Evolutionary conservation across 1,140 invertebrate species (phyloP).

Genomic region (Matsumurasca onukii): DNA sequence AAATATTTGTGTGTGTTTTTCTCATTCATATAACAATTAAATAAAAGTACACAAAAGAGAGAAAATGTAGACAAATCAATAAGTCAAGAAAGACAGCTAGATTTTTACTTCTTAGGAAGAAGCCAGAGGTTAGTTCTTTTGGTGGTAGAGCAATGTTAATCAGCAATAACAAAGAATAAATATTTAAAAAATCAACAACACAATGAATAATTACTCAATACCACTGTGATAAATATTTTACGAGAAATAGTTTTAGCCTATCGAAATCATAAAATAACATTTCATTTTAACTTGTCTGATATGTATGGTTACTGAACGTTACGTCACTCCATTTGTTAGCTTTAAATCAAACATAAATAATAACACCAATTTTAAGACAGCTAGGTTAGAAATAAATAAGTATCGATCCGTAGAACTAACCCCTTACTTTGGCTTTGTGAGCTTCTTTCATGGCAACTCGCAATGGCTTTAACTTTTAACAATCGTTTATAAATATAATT

Average conservation of each 20-base stretch:
- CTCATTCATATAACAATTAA: too few species aligned
- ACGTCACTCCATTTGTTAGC: too few species aligned
- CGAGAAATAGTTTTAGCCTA: too few species aligned
- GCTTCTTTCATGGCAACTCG: slow-evolving; percentile 20
- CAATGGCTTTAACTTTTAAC: slow-evolving; percentile 24
- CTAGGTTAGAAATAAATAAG: too few species aligned
- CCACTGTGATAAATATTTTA: neutral
- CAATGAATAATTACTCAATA: neutral
- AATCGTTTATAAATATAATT: slow-evolving; percentile 26
- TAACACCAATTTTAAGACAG: too few species aligned
- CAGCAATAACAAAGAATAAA: slow-evolving; percentile 21
- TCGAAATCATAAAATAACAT: too few species aligned
- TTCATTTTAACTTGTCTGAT: neutral
- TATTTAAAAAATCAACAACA: slow-evolving; percentile 24
- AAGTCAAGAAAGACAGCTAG: slow-evolving; percentile 12
- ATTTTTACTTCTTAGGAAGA: neutral
- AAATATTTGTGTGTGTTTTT: too few species aligned
- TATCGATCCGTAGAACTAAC: too few species aligned
- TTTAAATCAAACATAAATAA: too few species aligned
- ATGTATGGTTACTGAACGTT: slow-evolving; percentile 25
- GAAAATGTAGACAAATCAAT: slow-evolving; percentile 6
- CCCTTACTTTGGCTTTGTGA: too few species aligned
- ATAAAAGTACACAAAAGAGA: neutral
- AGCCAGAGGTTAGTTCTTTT: slow-evolving; percentile 24
- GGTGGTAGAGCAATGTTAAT: neutral